phyloP scores from a whole-genome alignment of 2,113 vertebrate genomes.

The Riparia riparia region DNA sequence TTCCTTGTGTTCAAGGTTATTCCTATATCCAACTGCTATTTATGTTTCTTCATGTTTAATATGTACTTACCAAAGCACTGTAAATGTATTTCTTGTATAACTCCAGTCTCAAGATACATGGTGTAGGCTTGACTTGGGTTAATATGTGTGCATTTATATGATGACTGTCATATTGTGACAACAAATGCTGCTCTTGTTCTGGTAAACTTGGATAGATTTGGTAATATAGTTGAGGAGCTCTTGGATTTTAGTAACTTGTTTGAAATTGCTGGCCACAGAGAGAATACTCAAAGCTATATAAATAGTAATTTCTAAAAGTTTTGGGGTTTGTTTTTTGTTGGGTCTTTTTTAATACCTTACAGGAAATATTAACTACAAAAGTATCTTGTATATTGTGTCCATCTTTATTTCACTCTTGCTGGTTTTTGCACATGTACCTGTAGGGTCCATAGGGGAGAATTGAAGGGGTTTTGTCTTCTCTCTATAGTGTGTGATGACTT shows the following conservation, averaged over 20 bases:
- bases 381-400: conserved; percentile 11
- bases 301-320: neutral
- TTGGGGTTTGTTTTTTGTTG: neutral
- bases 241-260: neutral
- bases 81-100: neutral
- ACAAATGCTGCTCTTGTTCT: conserved; percentile 34
- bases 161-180: neutral
- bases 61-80: neutral
- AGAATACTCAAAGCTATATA: neutral
- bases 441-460: neutral
- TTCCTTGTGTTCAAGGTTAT: neutral
- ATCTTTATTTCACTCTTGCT: conserved; percentile 60
- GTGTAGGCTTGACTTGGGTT: neutral
- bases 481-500: conserved; percentile 1
- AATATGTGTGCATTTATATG: neutral
- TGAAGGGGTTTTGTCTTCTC: neutral
- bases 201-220: neutral
- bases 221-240: neutral
- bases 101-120: neutral
- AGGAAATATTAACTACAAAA: neutral
- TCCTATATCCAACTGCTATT: neutral
- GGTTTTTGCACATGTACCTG: conserved; percentile 51
- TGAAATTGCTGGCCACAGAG: neutral
- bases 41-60: conserved; percentile 2
- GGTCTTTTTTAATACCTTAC: neutral